phyloP scores from a whole-genome alignment of 2,113 vertebrate species.

The Brienomyrus brachyistius region DNA sequence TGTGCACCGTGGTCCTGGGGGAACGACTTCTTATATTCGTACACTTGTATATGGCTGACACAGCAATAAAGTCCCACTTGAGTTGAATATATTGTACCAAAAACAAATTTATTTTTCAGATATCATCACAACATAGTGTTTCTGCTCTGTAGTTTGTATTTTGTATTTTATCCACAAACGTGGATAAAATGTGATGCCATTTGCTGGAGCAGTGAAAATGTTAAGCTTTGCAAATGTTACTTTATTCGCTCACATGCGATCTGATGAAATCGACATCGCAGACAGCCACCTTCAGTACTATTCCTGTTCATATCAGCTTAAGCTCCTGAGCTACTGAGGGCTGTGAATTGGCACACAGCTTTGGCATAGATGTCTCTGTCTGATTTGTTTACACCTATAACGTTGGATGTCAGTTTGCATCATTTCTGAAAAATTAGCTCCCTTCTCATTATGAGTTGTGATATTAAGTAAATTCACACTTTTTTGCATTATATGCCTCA shows the following conservation, averaged over 20 bases:
- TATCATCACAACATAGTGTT: background rate
- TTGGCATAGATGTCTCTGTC: background rate
- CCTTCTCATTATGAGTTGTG: background rate
- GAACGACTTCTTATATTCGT: too few species aligned
- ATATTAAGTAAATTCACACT: background rate
- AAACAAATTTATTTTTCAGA: background rate
- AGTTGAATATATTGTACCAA: background rate
- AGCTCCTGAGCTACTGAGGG: background rate
- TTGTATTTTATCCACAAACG: background rate
- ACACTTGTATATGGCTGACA: too few species aligned
- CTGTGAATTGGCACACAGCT: background rate
- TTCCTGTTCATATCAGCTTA: background rate
- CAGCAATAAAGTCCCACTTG: too few species aligned
- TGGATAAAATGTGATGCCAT: background rate
- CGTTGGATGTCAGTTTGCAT: background rate
- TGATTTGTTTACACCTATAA: background rate
- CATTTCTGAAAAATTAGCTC: background rate
- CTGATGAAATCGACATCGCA: background rate
- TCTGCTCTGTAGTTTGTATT: background rate
- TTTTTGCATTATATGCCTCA: background rate
- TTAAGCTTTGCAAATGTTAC: background rate
- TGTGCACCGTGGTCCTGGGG: too few species aligned
- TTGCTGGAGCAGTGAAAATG: background rate
- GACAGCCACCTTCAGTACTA: background rate
- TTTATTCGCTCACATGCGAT: background rate